Evolutionary conservation across 2,113 vertebrate species (phyloP).

Genomic region (Psettodes erumei): DNA sequence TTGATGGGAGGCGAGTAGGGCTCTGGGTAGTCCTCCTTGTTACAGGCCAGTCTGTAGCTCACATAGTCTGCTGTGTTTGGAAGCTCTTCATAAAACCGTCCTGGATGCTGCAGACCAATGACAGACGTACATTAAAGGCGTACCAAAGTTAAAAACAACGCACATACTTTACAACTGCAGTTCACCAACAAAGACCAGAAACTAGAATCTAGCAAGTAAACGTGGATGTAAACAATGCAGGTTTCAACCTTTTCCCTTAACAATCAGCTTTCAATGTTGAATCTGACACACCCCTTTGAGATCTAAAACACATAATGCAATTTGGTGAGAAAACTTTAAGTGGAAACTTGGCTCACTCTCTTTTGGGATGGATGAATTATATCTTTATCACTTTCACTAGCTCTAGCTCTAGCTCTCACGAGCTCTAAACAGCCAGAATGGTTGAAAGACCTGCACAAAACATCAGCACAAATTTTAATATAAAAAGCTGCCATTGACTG

Average conservation of each 20-base stretch:
- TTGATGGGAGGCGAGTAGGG: slow-evolving; percentile 84
- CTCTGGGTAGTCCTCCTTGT: slow-evolving; percentile 85
- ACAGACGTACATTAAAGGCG: not conserved
- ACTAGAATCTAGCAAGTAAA: no score
- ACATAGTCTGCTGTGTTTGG: slow-evolving; percentile 87
- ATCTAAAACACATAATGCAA: no score
- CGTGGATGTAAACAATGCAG: not conserved
- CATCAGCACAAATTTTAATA: no score
- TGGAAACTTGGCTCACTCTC: no score
- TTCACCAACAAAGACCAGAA: no score
- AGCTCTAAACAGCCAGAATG: no score
- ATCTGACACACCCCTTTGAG: no score
- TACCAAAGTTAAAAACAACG: not conserved
- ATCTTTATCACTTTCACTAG: not conserved
- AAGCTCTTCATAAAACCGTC: slow-evolving; percentile 84
- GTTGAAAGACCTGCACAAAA: no score
- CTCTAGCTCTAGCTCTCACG: no score
- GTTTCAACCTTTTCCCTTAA: no score
- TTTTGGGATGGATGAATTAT: not conserved
- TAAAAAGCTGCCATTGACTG: not conserved
- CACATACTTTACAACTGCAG: not conserved
- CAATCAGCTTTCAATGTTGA: no score
- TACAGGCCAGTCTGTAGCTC: slow-evolving; percentile 85
- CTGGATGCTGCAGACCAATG: slow-evolving; percentile 81
- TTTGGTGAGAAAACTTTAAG: no score